Percentiles rank a stretch among this genome's conserved stretches.
Conservation (phyloP, 1,140 invertebrate species). For the Nasonia vitripennis region DNA sequence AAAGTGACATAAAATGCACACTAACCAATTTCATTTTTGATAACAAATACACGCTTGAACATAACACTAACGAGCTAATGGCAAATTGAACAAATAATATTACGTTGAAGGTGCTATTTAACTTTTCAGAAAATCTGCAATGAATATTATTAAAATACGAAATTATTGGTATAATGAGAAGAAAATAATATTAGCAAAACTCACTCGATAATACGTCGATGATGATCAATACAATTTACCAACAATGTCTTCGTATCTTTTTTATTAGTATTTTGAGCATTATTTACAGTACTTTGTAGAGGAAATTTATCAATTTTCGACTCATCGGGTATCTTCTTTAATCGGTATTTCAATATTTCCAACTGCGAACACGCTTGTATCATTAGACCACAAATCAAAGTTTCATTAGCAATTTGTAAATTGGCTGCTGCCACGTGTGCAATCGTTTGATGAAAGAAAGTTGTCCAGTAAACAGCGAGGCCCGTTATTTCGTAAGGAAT, state of each 20-base stretch:
- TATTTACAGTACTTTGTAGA: not conserved
- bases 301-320: not conserved
- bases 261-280: not conserved
- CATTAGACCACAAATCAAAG: slow-evolving; percentile 59
- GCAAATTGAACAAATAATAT: slow-evolving; percentile 62
- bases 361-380: slow-evolving; percentile 58
- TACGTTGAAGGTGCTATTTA: slow-evolving; percentile 56
- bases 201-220: slow-evolving; percentile 57
- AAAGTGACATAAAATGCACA: slow-evolving; percentile 59
- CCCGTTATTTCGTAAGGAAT: slow-evolving; percentile 55
- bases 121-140: slow-evolving; percentile 58
- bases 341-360: slow-evolving; percentile 56
- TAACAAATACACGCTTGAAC: slow-evolving; percentile 61
- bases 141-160: not conserved
- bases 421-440: slow-evolving; percentile 56
- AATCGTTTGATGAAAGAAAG: slow-evolving; percentile 60
- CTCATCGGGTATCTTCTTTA: slow-evolving; percentile 46
- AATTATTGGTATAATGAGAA: slow-evolving; percentile 28
- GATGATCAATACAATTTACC: slow-evolving; percentile 54
- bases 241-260: slow-evolving; percentile 33
- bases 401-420: slow-evolving; percentile 59
- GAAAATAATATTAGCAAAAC: slow-evolving; percentile 12
- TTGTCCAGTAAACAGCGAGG: slow-evolving; percentile 53
- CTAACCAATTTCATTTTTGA: slow-evolving; percentile 57
- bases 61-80: slow-evolving; percentile 59